Evolutionary conservation across 2,888 invertebrate species (phyloP).

Genomic region (Noctua janthina): DNA sequence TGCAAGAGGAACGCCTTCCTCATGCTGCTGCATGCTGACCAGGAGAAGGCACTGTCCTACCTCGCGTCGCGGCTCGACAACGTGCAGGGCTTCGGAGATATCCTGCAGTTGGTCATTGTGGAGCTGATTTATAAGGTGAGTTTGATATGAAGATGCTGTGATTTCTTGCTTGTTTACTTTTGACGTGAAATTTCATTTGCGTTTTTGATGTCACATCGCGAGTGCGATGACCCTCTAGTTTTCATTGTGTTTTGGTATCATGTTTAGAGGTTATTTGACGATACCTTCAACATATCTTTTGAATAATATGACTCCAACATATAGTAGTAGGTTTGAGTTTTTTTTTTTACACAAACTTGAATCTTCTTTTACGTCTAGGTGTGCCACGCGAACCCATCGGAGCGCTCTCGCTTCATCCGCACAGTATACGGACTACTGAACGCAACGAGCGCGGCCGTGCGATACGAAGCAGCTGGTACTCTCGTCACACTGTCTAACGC

Average conservation of each 20-base stretch:
- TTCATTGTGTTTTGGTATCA: background rate
- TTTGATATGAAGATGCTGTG: background rate
- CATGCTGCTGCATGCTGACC: constrained; percentile 99
- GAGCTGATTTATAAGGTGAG: constrained; percentile 99
- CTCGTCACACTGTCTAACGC: constrained; percentile 99
- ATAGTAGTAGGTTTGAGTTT: background rate
- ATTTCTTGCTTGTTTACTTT: background rate
- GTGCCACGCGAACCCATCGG: constrained; percentile 98
- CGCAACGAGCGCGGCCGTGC: constrained; percentile 98
- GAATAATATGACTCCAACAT: background rate
- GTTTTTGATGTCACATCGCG: background rate
- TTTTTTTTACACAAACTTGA: background rate
- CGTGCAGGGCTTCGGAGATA: constrained; percentile 98
- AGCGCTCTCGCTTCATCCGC: constrained; percentile 98
- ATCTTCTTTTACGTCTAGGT: constrained; percentile 89
- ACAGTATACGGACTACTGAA: constrained; percentile 99
- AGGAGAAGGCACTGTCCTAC: constrained; percentile 97
- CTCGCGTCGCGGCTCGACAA: constrained; percentile 98
- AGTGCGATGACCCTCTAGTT: background rate
- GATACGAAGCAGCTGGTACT: constrained; percentile 99
- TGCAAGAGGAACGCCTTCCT: constrained; percentile 99
- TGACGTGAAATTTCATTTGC: background rate
- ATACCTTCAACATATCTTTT: background rate
- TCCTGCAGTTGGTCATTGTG: constrained; percentile 99
- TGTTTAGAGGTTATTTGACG: background rate